phyloP scores from a whole-genome alignment of 2,113 vertebrate genomes.

The Hyperoodon ampullatus region DNA sequence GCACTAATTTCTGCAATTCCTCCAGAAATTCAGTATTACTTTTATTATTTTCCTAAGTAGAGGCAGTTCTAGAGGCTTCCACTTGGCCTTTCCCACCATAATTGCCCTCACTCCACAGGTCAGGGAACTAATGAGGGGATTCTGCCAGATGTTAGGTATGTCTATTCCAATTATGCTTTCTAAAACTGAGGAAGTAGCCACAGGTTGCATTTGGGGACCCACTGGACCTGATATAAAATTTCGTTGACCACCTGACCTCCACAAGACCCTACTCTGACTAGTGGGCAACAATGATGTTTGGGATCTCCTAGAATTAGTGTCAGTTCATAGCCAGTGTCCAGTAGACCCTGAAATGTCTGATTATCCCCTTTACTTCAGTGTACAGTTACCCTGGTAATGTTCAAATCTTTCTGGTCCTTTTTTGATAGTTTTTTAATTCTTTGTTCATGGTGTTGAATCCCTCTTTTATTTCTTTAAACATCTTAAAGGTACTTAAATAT shows the following conservation, averaged over 20 bases:
- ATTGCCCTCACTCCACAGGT: background rate
- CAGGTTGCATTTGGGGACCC: background rate
- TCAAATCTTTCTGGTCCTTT: background rate
- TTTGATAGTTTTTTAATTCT: background rate
- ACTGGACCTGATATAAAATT: background rate
- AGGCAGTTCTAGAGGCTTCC: background rate
- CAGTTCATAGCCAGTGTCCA: background rate
- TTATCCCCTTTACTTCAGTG: background rate
- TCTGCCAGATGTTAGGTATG: background rate
- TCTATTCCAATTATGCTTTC: background rate
- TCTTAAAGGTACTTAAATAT: background rate
- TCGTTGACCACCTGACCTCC: background rate
- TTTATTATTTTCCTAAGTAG: background rate
- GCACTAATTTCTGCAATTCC: background rate
- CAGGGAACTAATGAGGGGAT: background rate
- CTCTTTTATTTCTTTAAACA: background rate
- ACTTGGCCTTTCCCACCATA: background rate
- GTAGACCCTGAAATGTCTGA: background rate
- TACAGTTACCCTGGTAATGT: background rate
- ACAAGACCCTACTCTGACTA: background rate
- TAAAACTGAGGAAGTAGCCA: background rate
- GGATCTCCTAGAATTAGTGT: background rate
- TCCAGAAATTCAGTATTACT: background rate
- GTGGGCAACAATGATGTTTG: background rate
- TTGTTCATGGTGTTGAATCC: background rate